Percentiles rank a stretch among this genome's conserved stretches.
Evolutionary conservation across 1,140 invertebrate species (phyloP).

Genomic region (Drosophila nebulosa): DNA sequence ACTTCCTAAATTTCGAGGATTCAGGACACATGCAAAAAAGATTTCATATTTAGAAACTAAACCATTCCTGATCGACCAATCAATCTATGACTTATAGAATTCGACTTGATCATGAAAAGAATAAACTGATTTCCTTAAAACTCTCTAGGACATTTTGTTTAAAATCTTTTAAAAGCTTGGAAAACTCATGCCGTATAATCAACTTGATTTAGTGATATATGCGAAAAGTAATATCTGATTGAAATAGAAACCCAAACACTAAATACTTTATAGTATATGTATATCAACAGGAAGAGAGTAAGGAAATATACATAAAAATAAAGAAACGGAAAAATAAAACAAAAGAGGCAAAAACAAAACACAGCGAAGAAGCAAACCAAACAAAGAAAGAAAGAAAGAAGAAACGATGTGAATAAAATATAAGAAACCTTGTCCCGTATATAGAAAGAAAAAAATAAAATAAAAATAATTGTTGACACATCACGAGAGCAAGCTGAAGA

Average conservation of each 20-base stretch:
- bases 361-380: background rate
- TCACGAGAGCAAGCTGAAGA: background rate
- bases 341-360: background rate
- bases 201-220: too few relatives aligned
- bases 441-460: conserved; percentile 7
- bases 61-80: too few relatives aligned
- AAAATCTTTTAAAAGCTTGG: too few relatives aligned
- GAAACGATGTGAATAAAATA: background rate
- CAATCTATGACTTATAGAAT: too few relatives aligned
- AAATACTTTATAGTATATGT: background rate
- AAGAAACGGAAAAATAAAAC: background rate
- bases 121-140: too few relatives aligned
- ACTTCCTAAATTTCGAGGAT: too few relatives aligned
- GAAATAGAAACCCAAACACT: background rate
- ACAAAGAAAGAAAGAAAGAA: background rate
- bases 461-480: conserved; percentile 21
- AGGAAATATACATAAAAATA: background rate
- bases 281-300: background rate
- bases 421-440: conserved; percentile 6
- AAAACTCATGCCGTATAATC: too few relatives aligned
- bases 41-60: too few relatives aligned
- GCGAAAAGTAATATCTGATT: background rate
- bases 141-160: too few relatives aligned
- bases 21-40: too few relatives aligned
- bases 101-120: too few relatives aligned